Base-by-base conservation (phyloP, 2,888 invertebrate genomes). In the Tetranychus piercei region DNA sequence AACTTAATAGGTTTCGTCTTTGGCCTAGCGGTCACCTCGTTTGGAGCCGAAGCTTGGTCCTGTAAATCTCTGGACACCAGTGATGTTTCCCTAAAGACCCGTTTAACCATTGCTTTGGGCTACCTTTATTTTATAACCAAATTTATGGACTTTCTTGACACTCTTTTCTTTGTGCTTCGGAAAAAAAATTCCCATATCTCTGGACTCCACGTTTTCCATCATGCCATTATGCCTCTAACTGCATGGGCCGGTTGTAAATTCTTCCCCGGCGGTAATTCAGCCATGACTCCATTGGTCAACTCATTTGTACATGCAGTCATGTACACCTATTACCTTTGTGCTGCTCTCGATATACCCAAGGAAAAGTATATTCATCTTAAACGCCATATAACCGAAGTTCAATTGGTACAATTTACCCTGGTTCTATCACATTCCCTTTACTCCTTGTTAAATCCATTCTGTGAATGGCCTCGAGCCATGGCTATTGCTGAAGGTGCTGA, bases 271-370 rank as follows among this genome's bases (percentile, higher is more conserved):
- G 83, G 83, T 18, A 82, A 83, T 78, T 82, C 82, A 15, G 83
- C 83, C 7, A 83, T 83, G 78, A 83, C 83, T 76, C 80, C 82
- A 0, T 76, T 82, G 78, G 77, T 83, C 65, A 83, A 83, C 77
- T 82, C 82, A 9, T 73, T 73, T 43, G 64, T 73, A 1, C 73
- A 73, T 22, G 64, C 65, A n/a, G 64, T 73, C 64, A 73, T 73
- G 73, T 73, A 73, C 22, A 22, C 55, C 20, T 73, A 73, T 65
- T 73, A 73, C 34, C n/a, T 64, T 11, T 23, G 11, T 15, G 64
- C 55, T 73, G 55, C 73, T 15, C n/a, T 73, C 9, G 73, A 55
- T n/a, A 22, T 43, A 18, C 34, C 18, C 18, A 11, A 20, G n/a
- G 23, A 73, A 72, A 73, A 73, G 22, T 73, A 55, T 73, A 55